Evolutionary conservation across 2,797 vertebrate genomes (phyloP).

Genomic region (Prionace glauca): DNA sequence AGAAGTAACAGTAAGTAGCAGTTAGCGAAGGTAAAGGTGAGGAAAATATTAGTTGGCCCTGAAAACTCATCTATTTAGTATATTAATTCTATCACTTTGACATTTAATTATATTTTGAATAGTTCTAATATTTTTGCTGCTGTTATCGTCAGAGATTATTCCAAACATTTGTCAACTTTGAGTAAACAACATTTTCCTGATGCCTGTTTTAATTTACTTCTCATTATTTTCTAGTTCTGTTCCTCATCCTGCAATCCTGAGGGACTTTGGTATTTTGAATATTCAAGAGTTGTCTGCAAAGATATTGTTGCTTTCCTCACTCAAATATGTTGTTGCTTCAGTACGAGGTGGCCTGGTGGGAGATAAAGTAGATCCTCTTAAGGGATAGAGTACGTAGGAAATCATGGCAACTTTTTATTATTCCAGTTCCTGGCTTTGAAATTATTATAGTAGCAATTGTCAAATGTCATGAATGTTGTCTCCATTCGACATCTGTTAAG

Average conservation of each 20-base stretch:
- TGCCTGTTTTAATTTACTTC: not conserved
- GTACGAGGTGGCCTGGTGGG: not conserved
- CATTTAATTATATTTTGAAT: not conserved
- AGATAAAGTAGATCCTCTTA: not conserved
- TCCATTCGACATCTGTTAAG: not conserved
- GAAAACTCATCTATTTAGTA: not conserved
- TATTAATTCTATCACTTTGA: not conserved
- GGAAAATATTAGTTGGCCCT: slow-evolving; percentile 4
- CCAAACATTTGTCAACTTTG: not conserved
- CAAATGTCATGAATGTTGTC: not conserved
- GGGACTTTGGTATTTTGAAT: not conserved
- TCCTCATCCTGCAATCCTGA: not conserved
- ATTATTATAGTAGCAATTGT: not conserved
- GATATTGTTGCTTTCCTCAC: not conserved
- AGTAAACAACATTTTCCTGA: not conserved
- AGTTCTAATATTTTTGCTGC: not conserved
- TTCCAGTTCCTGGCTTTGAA: not conserved
- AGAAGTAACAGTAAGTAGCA: not conserved
- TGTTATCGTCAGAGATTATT: not conserved
- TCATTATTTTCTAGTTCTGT: not conserved
- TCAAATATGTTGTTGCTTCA: not conserved
- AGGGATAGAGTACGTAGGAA: not conserved
- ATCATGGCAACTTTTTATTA: not conserved
- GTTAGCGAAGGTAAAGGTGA: not conserved
- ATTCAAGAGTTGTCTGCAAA: not conserved